Evolutionary conservation across 2,113 vertebrate species (phyloP), one percentile per base, ranked within the genome.

Genomic region (Cranoglanis bouderius): DNA sequence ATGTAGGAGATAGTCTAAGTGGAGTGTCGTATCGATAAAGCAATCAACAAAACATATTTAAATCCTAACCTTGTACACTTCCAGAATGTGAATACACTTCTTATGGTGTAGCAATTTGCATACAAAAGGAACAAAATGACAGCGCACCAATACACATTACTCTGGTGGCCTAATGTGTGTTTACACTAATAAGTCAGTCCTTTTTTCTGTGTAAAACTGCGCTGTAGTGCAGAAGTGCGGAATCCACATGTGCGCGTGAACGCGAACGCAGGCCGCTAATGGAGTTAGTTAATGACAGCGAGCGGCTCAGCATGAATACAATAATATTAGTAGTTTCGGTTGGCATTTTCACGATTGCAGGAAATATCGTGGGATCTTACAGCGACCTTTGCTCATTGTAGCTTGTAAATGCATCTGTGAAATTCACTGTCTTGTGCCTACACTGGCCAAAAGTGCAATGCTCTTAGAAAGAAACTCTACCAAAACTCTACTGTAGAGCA

Each of bases 241-340:
- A 96, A 96, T 96, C 95, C 94, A 96, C 96, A 95, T 96, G 92
- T 51, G 10, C 9, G 82, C 77, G 92, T 93, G 16, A 92, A 92
- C 91, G 82, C 46, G 59, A 85, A 86, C 93, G 87, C 94, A 90
- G 88, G 87, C 91, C 91, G 84, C 89, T 95, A 95, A 96, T 95
- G 94, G 94, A 89, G 92, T 94, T 91, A 95, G 94, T 95, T 94
- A 95, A 94, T 95, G 94, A 93, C 87, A 85, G 92, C 91, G 92
- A 93, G 93, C 81, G 90, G 87, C 95, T 78, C 95, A 95, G 95
- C 94, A 92, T 94, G 96, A 95, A 94, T 94, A 95, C 93, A 96
- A 95, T 94, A 96, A 96, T 89, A 93, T 92, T 93, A 88, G 94
- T 95, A 88, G 94, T 95, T 95, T 96, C 95, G 93, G 55, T 91